Base-by-base conservation (phyloP, 2,113 vertebrate species). In the Sorex araneus region DNA sequence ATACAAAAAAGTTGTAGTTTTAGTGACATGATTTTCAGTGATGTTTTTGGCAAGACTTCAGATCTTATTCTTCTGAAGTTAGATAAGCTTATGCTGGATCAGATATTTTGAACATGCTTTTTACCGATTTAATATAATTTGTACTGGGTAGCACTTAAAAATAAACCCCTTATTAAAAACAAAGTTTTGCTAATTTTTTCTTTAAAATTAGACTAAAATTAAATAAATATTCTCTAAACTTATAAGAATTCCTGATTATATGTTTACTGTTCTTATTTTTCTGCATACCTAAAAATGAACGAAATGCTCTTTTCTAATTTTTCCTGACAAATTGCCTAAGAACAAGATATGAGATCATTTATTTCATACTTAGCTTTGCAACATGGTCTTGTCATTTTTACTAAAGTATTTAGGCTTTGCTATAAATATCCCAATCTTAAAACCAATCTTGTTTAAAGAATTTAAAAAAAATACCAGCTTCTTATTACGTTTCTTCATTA, bases 201-300 rank as follows among this genome's bases (percentile, higher is more conserved):
- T 76, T 83, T 34, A 82, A 77, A 40, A 71, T 47, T 36, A 77
- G 19, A 67, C n/a, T 64, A 77, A 88, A 92, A 76, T 76, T 82
- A 87, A 43, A 60, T n/a, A 77, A 45, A 45, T 32, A 78, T 78
- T 86, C 21, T 75, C 5, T 83, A n/a, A 78, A 43, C 60, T 77
- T 91, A 71, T 50, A 13, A 70, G 47, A 77, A 60, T 60, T 23
- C 6, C 57, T 60, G 19, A 23, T 60, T 60, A 71, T 83, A 66
- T 67, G 73, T 70, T 87, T 83, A 64, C 23, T 67, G 16, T 4
- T 94, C 27, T 30, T 27, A 66, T 43, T 21, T 71, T 91, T 64
- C 30, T 34, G 43, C 54, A 34, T 73, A 45, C 28, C 5, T 8
- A 84, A 66, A n/a, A 84, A 78, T 84, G 43, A 78, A 27, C 66